Evolutionary conservation across 2,888 invertebrate species (phyloP).

Genomic region (Muscina levida): DNA sequence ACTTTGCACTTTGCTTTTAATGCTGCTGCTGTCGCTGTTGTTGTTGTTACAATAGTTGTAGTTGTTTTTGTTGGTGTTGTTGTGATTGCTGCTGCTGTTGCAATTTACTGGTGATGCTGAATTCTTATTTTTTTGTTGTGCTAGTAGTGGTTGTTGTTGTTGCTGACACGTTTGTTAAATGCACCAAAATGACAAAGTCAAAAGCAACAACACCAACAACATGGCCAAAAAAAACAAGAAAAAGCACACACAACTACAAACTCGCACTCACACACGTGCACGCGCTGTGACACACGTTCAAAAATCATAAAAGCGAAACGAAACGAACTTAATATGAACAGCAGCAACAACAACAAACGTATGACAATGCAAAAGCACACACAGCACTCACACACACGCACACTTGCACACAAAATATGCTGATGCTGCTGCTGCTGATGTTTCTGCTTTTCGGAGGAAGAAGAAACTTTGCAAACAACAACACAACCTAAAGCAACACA

Average conservation of each 20-base stretch:
- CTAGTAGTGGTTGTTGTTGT: too few relatives aligned
- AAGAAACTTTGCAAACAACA: constrained; percentile 45
- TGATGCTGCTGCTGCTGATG: constrained; percentile 6
- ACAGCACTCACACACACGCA: background rate
- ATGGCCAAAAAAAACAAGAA: constrained; percentile 41
- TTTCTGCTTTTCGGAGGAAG: constrained; percentile 1
- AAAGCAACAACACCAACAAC: constrained; percentile 53
- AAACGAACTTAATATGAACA: constrained; percentile 40
- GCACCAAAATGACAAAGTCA: constrained; percentile 60
- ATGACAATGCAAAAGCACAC: constrained; percentile 59
- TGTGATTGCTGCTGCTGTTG: constrained; percentile 48
- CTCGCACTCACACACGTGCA: constrained; percentile 13
- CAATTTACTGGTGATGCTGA: background rate
- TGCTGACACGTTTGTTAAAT: constrained; percentile 48
- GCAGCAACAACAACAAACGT: background rate
- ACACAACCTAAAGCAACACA: constrained; percentile 50
- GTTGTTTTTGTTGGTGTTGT: constrained; percentile 29
- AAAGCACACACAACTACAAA: constrained; percentile 28
- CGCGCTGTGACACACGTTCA: background rate
- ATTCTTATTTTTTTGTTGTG: too few relatives aligned
- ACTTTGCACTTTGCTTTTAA: constrained; percentile 59
- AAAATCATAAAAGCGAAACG: constrained; percentile 13
- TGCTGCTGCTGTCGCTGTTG: constrained; percentile 40
- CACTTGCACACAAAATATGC: constrained; percentile 38
- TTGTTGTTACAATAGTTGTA: constrained; percentile 3